phyloP scores from a whole-genome alignment of 1,140 invertebrate genomes.

The Caenorhabditis tropicalis region DNA sequence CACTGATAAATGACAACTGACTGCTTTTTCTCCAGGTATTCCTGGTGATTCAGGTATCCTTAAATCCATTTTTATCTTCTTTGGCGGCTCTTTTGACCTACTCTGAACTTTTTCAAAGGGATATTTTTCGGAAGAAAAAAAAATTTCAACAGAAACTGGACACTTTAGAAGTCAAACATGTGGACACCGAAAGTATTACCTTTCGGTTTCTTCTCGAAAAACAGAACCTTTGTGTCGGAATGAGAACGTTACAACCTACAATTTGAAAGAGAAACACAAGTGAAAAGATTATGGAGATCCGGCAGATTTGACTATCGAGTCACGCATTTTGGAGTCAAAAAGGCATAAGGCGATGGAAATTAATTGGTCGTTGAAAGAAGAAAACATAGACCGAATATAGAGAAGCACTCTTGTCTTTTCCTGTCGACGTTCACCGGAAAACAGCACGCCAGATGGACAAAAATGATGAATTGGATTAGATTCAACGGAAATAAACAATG shows the following conservation, averaged over 20 bases:
- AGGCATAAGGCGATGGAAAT: neutral
- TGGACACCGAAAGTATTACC: neutral
- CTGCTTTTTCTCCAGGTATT: constrained; percentile 4
- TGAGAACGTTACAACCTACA: no score
- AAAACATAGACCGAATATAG: neutral
- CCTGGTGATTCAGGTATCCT: no score
- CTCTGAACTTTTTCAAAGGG: neutral
- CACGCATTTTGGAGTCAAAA: neutral
- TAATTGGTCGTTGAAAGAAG: neutral
- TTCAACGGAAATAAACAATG: neutral
- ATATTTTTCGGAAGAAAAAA: neutral
- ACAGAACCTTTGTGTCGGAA: no score
- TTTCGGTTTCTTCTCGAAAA: no score
- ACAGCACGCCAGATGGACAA: constrained; percentile 19
- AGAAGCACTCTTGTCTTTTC: constrained; percentile 12
- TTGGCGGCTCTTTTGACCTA: constrained; percentile 32
- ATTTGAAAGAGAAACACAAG: no score
- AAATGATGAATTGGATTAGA: constrained; percentile 34
- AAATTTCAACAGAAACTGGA: constrained; percentile 27
- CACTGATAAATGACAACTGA: constrained; percentile 30
- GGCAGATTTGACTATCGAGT: neutral
- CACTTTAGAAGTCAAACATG: neutral
- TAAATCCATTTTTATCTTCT: neutral
- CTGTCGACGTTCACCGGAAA: neutral
- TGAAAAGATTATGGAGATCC: no score